These are phyloP conservation scores for Onychomys leucogaster DNA, from an alignment of 2,797 vertebrate species.

Conservation along the genomic window DNA sequence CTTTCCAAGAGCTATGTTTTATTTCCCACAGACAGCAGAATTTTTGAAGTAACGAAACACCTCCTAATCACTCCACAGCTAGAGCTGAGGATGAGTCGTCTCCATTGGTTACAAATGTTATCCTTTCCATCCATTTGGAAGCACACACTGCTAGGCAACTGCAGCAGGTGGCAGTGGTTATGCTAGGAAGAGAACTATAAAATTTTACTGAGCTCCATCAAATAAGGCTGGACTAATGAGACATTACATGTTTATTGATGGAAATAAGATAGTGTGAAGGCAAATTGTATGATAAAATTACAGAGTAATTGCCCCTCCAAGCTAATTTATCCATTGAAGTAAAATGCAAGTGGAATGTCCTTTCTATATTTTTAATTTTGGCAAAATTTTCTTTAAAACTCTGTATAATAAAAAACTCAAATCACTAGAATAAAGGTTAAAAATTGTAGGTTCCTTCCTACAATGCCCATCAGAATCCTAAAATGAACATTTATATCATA, in stretches of 20 bases:
- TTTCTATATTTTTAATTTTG: background rate
- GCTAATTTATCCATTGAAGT: constrained; percentile 35
- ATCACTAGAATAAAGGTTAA: background rate
- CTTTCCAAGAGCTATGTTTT: background rate
- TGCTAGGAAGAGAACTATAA: background rate
- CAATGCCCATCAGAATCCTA: background rate
- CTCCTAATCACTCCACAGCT: background rate
- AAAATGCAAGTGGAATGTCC: background rate
- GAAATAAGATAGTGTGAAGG: background rate
- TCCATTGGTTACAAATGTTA: background rate
- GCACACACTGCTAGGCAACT: background rate
- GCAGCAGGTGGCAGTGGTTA: background rate
- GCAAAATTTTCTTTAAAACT: background rate
- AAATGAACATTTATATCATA: background rate
- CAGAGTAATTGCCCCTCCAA: background rate
- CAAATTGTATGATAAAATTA: background rate
- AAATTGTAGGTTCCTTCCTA: background rate
- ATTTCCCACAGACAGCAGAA: background rate
- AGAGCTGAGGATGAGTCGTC: background rate
- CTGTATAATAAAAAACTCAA: background rate
- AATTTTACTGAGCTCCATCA: background rate
- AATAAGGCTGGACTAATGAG: constrained; percentile 26
- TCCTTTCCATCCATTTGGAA: background rate
- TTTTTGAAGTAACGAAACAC: background rate
- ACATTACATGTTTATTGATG: background rate